phyloP scores from a whole-genome alignment of 2,797 vertebrate species.

The Pyrocephalus nanus region DNA sequence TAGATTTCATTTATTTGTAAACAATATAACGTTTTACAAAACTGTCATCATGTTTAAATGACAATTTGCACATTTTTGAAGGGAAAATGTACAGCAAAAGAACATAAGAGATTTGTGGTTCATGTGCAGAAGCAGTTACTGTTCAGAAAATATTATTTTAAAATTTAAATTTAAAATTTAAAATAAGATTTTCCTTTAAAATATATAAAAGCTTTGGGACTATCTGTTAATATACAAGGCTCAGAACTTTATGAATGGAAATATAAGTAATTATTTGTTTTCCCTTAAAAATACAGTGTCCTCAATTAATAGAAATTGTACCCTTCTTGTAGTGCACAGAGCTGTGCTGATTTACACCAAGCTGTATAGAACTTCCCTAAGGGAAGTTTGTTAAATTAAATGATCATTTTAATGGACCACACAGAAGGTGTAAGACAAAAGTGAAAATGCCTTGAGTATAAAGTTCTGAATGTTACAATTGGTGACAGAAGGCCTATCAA shows the following conservation, averaged over 20 bases:
- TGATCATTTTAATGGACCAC: constrained; percentile 3
- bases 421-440: constrained; percentile 47
- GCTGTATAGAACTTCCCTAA: neutral
- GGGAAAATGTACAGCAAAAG: neutral
- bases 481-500: constrained; percentile 64
- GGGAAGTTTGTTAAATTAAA: constrained; percentile 17
- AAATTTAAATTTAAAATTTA: neutral
- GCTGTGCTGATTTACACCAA: neutral
- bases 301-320: neutral
- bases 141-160: neutral
- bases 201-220: neutral
- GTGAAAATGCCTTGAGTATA: constrained; percentile 23
- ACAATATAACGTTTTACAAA: neutral
- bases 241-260: neutral
- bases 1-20: neutral
- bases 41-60: neutral
- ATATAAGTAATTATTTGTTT: neutral
- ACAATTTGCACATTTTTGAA: neutral
- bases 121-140: neutral
- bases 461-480: constrained; percentile 33
- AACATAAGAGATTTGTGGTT: neutral
- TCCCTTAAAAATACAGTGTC: neutral
- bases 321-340: neutral
- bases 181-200: neutral
- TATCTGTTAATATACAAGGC: neutral